A percentile compares a stretch with the other conserved stretches of the same genome.
These are phyloP conservation scores for Galaxea fascicularis DNA, from an alignment of 92 coral and sea anemone genomes.

Conservation along the genomic window DNA sequence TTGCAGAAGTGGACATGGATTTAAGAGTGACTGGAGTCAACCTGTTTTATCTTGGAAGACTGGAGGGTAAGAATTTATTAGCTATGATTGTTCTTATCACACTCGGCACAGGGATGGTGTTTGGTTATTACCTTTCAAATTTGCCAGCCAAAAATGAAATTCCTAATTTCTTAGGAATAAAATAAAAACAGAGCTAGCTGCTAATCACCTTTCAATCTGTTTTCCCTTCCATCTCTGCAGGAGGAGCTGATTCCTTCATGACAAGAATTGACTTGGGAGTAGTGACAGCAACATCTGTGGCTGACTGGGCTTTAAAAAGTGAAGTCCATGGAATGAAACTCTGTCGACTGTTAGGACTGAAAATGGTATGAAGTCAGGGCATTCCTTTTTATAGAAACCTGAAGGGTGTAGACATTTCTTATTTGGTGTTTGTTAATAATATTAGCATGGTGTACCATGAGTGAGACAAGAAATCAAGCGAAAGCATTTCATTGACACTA, in stretches of 20 bases:
- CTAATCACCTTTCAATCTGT: too few species aligned
- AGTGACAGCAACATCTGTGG: conserved; percentile 49
- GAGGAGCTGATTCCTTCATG: conserved; percentile 83
- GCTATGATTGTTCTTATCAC: not conserved
- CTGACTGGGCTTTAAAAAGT: conserved; percentile 44
- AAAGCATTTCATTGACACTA: too few species aligned
- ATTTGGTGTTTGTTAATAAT: too few species aligned
- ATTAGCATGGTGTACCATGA: too few species aligned
- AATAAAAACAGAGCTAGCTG: too few species aligned
- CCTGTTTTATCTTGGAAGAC: conserved; percentile 87
- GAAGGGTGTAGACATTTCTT: not conserved
- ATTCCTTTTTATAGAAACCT: not conserved
- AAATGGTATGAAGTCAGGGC: conserved; percentile 50
- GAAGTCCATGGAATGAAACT: conserved; percentile 77
- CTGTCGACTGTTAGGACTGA: conserved; percentile 70
- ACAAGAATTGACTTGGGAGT: conserved; percentile 79
- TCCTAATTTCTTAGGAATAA: too few species aligned
- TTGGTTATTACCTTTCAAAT: too few species aligned
- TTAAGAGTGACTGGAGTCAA: conserved; percentile 79
- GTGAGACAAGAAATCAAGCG: too few species aligned
- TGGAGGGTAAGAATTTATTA: conserved; percentile 61
- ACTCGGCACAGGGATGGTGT: too few species aligned
- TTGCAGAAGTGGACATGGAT: conserved; percentile 74
- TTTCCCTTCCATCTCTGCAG: too few species aligned
- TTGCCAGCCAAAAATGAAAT: too few species aligned